Evolutionary conservation across 2,113 vertebrate genomes (phyloP).

Genomic region (Geococcyx californianus): DNA sequence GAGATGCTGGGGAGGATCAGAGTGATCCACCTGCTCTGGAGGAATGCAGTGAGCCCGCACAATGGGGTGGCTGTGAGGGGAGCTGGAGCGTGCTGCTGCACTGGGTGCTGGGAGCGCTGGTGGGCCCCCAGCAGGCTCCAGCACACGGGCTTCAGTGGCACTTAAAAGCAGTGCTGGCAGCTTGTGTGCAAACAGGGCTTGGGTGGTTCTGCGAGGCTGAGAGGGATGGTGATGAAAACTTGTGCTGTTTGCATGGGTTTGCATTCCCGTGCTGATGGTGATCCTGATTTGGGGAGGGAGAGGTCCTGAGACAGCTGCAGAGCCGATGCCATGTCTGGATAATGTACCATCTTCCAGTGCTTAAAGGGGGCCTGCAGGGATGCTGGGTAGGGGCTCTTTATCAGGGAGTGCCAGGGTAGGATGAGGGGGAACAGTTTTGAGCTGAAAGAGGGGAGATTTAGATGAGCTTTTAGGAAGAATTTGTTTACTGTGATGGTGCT

Average conservation of each 20-base stretch:
- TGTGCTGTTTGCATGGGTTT: rapidly evolving
- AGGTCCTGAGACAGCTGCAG: rapidly evolving
- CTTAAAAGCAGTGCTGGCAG: not conserved
- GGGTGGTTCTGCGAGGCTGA: not conserved
- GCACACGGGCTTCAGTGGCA: rapidly evolving
- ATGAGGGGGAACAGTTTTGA: too few relatives aligned
- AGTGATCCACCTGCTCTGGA: rapidly evolving
- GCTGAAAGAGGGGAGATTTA: too few relatives aligned
- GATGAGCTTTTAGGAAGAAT: too few relatives aligned
- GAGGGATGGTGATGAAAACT: not conserved
- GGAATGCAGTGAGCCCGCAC: rapidly evolving
- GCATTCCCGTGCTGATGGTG: rapidly evolving
- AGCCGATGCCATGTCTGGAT: rapidly evolving
- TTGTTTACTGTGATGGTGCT: too few relatives aligned
- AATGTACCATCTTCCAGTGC: not conserved
- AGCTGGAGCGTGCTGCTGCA: rapidly evolving
- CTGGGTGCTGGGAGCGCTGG: rapidly evolving
- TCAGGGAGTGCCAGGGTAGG: too few relatives aligned
- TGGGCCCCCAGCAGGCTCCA: rapidly evolving
- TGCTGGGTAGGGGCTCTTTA: too few relatives aligned
- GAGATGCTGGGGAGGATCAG: not conserved
- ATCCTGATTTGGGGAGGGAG: rapidly evolving
- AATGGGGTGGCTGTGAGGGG: not conserved
- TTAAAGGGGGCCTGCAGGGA: too few relatives aligned
- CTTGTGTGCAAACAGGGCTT: not conserved